Base-by-base conservation (phyloP, 2,797 vertebrate species). In the Rhinella marina region DNA sequence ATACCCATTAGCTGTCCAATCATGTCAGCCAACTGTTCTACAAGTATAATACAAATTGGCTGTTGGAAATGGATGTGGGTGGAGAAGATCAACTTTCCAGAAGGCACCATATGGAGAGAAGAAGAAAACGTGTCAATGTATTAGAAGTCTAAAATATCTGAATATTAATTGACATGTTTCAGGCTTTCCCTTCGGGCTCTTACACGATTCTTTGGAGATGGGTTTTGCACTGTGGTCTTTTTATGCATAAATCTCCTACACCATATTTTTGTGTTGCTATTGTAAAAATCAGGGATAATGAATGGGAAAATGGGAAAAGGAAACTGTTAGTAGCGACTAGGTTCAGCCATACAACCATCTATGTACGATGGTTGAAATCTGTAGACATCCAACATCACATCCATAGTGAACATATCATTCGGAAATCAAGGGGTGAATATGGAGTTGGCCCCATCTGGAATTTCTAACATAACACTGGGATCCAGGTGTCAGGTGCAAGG, bases 161-260 rank as follows among this genome's bases (percentile, higher is more conserved):
- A 77, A 77, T 77, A 54, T 77, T 77, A 77, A n/a, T 77, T 77
- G 73, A 52, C 73, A 77, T 77, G 23, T n/a, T 14, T 23, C 73
- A 77, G 48, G 73, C 72, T 77, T 77, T 76, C 21, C 73, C 73
- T 52, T n/a, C 17, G 9, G 21, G 72, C 2, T 73, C 7, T 48
- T 48, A 11, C 32, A 48, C 2, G 19, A 48, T 48, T 29, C 10
- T 50, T 75, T 23, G 41, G 12, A 13, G 48, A 50, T n/a, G 73
- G 73, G 50, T 13, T 77, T 52, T 16, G 32, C 48, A 54, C 50
- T 25, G 23, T 52, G 50, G 25, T 25, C 9, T 19, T 41, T 19
- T 32, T 29, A 76, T 17, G 48, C 48, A 50, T 21, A n/a, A n/a
- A 52, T 13, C 9, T n/a, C 5, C 17, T 41, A 27, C 13, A 21